Percentiles rank a stretch among this genome's conserved stretches.
phyloP scores from a whole-genome alignment of 2,888 invertebrate species.

The Agrotis exclamationis region DNA sequence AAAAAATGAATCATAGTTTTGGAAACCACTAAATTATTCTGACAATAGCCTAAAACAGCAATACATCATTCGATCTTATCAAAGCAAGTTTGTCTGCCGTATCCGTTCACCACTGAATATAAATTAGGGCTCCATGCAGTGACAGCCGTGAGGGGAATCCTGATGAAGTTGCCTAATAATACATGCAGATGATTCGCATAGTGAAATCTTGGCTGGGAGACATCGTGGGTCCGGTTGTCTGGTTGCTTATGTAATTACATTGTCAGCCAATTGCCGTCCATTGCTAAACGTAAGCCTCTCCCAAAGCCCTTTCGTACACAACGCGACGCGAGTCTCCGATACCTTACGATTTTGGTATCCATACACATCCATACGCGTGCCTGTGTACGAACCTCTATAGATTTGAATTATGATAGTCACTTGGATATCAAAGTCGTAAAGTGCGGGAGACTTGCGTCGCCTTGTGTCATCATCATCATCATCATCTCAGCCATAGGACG shows the following conservation, averaged over 20 bases:
- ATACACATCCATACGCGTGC: no score
- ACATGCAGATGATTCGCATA: not conserved
- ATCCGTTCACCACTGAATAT: conserved; percentile 25
- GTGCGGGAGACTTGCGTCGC: no score
- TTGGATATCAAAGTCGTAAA: no score
- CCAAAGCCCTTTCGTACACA: no score
- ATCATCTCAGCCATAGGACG: no score
- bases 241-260: not conserved
- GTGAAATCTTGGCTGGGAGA: conserved; percentile 28
- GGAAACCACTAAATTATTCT: not conserved
- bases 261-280: no score
- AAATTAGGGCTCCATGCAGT: conserved; percentile 35
- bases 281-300: no score
- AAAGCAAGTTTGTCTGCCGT: conserved; percentile 27
- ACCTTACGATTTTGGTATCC: no score
- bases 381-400: no score
- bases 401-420: no score
- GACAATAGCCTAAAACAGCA: conserved; percentile 5
- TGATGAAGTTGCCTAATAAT: conserved; percentile 17
- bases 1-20: not conserved
- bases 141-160: conserved; percentile 34
- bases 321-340: no score
- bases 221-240: not conserved
- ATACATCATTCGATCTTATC: conserved; percentile 25
- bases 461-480: no score